Conservation (phyloP, 2,113 vertebrate species). For the Sorex araneus region DNA sequence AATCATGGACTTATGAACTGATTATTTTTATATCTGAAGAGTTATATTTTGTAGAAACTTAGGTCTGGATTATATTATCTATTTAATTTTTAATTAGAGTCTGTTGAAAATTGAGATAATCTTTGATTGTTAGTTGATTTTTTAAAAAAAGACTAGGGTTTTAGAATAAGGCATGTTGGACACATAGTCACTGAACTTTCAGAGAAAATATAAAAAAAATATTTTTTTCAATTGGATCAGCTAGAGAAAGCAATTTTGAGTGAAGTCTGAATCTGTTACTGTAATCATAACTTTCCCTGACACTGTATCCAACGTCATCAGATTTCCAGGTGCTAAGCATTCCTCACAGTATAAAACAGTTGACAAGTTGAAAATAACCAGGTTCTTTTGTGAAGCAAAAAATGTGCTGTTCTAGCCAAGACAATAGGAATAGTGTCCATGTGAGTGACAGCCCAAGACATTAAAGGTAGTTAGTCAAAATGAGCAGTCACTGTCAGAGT, state of each 20-base stretch:
- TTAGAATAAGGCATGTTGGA: background rate
- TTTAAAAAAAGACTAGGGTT: background rate
- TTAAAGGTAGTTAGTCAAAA: background rate
- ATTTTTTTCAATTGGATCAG: background rate
- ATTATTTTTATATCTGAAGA: constrained; percentile 74
- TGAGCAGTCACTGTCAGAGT: background rate
- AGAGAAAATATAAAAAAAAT: background rate
- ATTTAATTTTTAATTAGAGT: constrained; percentile 70
- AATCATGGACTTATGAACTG: constrained; percentile 61
- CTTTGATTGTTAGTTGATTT: background rate
- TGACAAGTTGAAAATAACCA: constrained; percentile 72
- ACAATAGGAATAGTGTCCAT: constrained; percentile 49
- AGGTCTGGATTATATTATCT: constrained; percentile 67
- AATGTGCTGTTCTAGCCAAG: constrained; percentile 56
- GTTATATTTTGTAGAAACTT: constrained; percentile 68
- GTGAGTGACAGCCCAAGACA: constrained; percentile 46
- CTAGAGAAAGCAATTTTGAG: constrained; percentile 46
- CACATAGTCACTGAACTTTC: background rate
- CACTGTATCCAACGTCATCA: background rate
- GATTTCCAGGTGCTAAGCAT: background rate
- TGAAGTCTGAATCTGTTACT: constrained; percentile 31
- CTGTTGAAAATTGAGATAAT: constrained; percentile 66
- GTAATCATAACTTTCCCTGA: constrained; percentile 33
- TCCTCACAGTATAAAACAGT: constrained; percentile 25
- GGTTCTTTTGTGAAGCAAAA: constrained; percentile 60